Percentiles rank a stretch among this genome's conserved stretches.
phyloP scores from a whole-genome alignment of 2,797 vertebrate species.

The Spinus pinus region DNA sequence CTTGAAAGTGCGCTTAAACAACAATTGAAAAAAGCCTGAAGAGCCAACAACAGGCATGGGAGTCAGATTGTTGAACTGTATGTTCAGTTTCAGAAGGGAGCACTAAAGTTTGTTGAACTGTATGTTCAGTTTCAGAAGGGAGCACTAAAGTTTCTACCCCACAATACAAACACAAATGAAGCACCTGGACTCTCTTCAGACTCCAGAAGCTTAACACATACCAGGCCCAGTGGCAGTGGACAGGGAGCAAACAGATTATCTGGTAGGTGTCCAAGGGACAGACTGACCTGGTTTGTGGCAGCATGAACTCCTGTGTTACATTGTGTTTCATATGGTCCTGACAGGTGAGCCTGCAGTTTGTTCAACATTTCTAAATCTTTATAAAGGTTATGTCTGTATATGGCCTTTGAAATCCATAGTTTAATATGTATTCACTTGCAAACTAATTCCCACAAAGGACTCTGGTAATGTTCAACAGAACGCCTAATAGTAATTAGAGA shows the following conservation, averaged over 20 bases:
- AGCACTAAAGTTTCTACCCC: not conserved
- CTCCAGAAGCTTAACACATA: not conserved
- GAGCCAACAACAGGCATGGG: not conserved
- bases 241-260: not conserved
- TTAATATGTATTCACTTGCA: not conserved
- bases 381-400: not conserved
- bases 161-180: not conserved
- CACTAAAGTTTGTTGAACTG: not conserved
- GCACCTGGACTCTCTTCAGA: not conserved
- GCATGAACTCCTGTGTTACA: not conserved
- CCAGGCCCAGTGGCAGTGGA: not conserved
- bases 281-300: conserved; percentile 12
- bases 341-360: not conserved
- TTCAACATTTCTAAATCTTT: not conserved
- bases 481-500: not conserved
- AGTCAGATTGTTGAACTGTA: not conserved
- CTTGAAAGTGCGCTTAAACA: not conserved
- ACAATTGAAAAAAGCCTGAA: not conserved
- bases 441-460: not conserved
- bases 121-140: not conserved
- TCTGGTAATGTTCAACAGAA: not conserved
- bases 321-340: not conserved
- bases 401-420: not conserved
- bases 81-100: not conserved
- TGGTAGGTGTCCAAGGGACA: conserved; percentile 2